Conservation (phyloP, 2,888 invertebrate species). For the Andrena bicolor region DNA sequence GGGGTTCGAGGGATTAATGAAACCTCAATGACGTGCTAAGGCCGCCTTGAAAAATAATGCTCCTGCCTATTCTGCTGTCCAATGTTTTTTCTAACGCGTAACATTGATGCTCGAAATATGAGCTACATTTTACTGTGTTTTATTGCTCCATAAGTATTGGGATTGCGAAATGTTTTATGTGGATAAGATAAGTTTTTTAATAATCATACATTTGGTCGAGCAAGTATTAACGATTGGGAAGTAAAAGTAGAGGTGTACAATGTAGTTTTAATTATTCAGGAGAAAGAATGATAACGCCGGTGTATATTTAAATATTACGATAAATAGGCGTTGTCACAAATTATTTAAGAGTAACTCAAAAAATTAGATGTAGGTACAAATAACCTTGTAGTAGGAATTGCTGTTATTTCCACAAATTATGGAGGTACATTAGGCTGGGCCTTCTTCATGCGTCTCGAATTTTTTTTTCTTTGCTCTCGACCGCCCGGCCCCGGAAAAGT, state of each 20-base stretch:
- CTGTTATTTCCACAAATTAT: too few relatives aligned
- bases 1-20: background rate
- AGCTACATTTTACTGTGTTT: background rate
- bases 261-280: too few relatives aligned
- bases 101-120: background rate
- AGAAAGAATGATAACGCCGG: background rate
- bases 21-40: background rate
- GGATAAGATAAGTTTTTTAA: too few relatives aligned
- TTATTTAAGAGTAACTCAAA: background rate
- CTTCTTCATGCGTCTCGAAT: too few relatives aligned
- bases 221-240: too few relatives aligned
- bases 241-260: too few relatives aligned
- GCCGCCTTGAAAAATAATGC: background rate
- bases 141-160: background rate
- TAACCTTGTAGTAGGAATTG: too few relatives aligned
- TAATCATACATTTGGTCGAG: too few relatives aligned
- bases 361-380: too few relatives aligned
- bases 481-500: too few relatives aligned
- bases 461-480: too few relatives aligned
- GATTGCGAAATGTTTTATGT: background rate
- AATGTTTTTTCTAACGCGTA: background rate
- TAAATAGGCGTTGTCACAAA: background rate
- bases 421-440: too few relatives aligned
- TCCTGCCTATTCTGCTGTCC: background rate
- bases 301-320: background rate